Conservation (phyloP, 2,113 vertebrate species). For the Scytalopus superciliaris region DNA sequence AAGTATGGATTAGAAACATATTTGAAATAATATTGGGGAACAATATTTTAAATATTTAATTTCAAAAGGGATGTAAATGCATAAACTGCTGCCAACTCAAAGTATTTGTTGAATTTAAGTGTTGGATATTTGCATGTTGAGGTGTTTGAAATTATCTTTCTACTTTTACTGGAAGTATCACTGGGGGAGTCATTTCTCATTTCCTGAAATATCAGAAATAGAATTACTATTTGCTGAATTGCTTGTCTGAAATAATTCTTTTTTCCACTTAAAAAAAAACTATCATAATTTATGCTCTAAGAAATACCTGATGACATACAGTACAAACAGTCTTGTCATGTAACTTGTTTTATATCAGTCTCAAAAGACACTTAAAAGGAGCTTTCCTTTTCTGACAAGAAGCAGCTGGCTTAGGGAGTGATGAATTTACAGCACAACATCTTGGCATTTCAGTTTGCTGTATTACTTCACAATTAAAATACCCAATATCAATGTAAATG, state of each 20-base stretch:
- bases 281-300: slow-evolving; percentile 47
- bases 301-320: slow-evolving; percentile 58
- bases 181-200: slow-evolving; percentile 34
- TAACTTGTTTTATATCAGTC: slow-evolving; percentile 52
- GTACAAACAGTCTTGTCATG: slow-evolving; percentile 42
- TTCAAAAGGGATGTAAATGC: slow-evolving; percentile 9
- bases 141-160: slow-evolving; percentile 36
- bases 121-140: slow-evolving; percentile 31
- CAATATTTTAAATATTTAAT: slow-evolving; percentile 20
- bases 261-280: background rate
- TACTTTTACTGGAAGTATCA: slow-evolving; percentile 15
- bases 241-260: slow-evolving; percentile 35
- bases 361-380: slow-evolving; percentile 51
- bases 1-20: background rate
- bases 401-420: slow-evolving; percentile 48
- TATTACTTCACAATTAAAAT: slow-evolving; percentile 47
- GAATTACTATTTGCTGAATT: slow-evolving; percentile 36
- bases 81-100: background rate
- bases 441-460: slow-evolving; percentile 29
- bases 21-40: background rate
- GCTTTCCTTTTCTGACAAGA: slow-evolving; percentile 40
- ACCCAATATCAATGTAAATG: slow-evolving; percentile 27
- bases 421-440: slow-evolving; percentile 44
- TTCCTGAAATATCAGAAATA: slow-evolving; percentile 28
- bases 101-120: slow-evolving; percentile 21